Conservation (phyloP, 2,113 vertebrate species). For the Prionailurus viverrinus region DNA sequence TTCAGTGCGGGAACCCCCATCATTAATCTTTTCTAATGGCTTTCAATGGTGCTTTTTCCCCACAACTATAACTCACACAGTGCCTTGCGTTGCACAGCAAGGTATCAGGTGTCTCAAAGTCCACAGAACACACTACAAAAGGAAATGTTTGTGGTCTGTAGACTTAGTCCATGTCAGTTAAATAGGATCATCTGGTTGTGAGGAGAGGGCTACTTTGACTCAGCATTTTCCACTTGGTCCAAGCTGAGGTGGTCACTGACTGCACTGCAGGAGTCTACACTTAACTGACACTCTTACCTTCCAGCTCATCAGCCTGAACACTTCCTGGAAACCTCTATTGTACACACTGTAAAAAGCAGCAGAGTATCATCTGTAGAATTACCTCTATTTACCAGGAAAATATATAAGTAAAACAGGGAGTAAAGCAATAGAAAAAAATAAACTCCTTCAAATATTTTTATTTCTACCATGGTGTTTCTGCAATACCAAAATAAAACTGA, state of each 20-base stretch:
- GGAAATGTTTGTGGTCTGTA: constrained; percentile 9
- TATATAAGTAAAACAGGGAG: neutral
- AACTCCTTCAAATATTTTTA: neutral
- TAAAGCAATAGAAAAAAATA: neutral
- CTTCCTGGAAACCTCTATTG: neutral
- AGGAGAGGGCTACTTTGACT: neutral
- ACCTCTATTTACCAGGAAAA: neutral
- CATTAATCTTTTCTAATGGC: neutral
- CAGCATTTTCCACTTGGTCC: neutral
- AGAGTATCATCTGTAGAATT: neutral
- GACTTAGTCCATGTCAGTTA: constrained; percentile 18
- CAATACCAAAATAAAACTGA: neutral
- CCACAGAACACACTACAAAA: neutral
- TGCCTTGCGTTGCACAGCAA: neutral
- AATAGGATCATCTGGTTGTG: neutral
- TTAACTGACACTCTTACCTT: neutral
- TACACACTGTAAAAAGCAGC: neutral
- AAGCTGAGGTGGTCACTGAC: neutral
- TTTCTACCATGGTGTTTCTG: neutral
- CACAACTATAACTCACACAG: neutral
- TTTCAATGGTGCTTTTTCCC: neutral
- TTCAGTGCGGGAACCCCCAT: neutral
- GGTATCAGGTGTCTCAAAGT: constrained; percentile 56
- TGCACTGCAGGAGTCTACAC: neutral
- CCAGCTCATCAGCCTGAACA: neutral